phyloP scores from a whole-genome alignment of 23 tunicate genomes.

The Corella eumyota region DNA sequence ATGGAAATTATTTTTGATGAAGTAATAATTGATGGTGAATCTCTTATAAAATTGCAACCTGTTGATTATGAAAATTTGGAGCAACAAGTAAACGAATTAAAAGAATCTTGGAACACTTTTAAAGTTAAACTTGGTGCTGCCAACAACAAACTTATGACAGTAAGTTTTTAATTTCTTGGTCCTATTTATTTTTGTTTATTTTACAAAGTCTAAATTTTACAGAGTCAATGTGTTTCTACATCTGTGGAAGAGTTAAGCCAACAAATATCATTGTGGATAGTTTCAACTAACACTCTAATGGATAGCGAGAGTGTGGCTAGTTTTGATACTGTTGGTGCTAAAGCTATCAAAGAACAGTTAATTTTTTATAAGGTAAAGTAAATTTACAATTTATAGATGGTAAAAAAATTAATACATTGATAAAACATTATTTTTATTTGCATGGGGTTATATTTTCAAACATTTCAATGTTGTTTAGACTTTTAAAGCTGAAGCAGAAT shows the following conservation, averaged over 20 bases:
- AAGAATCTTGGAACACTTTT: not conserved
- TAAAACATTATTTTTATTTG: too few species aligned
- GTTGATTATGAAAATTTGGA: not conserved
- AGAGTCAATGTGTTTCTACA: too few species aligned
- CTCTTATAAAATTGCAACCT: not conserved
- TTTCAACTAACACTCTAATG: constrained; percentile 6
- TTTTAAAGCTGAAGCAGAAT: too few species aligned
- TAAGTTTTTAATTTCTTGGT: too few species aligned
- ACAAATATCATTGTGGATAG: constrained; percentile 23
- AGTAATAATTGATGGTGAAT: not conserved
- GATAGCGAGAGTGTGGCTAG: constrained; percentile 24
- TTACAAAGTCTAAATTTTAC: too few species aligned
- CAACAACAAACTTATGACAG: not conserved
- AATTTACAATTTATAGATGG: too few species aligned
- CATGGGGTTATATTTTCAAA: too few species aligned
- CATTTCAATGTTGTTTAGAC: too few species aligned
- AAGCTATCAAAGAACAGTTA: constrained; percentile 15
- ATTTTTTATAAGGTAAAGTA: constrained; percentile 34
- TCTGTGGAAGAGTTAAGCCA: too few species aligned
- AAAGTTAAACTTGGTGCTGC: not conserved
- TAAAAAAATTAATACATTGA: too few species aligned
- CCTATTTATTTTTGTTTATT: too few species aligned
- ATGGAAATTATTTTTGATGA: not conserved
- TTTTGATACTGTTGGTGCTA: constrained; percentile 21
- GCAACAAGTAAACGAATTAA: not conserved